Percentiles rank a stretch among this genome's conserved stretches.
Conservation (phyloP, 35 echinoderm and acorn worm species). For the Ophiothrix spiculata region DNA sequence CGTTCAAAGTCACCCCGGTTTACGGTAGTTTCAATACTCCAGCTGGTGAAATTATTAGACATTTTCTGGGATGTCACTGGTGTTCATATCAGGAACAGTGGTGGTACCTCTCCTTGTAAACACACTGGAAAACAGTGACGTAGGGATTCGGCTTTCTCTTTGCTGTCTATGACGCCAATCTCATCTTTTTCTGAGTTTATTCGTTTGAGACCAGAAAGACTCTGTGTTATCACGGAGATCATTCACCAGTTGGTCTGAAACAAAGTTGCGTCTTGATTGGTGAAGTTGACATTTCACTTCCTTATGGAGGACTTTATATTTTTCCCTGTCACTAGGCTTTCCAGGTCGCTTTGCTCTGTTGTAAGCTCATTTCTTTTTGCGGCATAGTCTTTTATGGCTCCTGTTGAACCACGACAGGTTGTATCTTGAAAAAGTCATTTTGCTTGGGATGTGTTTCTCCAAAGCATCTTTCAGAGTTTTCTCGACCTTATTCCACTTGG, state of each 20-base stretch:
- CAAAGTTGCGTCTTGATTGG: not conserved
- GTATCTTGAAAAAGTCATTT: not conserved
- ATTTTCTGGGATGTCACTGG: not conserved
- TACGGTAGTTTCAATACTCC: slow-evolving; percentile 29
- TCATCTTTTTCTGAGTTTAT: slow-evolving; percentile 15
- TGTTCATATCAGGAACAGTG: not conserved
- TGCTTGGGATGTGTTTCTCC: slow-evolving; percentile 7
- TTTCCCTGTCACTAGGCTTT: not conserved
- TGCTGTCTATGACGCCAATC: slow-evolving; percentile 4
- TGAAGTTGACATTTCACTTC: not conserved
- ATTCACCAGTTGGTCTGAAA: not conserved
- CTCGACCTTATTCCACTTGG: not conserved
- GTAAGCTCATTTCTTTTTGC: slow-evolving; percentile 17
- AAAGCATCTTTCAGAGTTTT: not conserved
- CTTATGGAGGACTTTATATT: not conserved
- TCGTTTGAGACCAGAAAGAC: slow-evolving; percentile 25
- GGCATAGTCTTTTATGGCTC: slow-evolving; percentile 6
- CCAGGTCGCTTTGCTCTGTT: not conserved
- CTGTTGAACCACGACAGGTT: slow-evolving; percentile 28
- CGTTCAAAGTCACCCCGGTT: no score
- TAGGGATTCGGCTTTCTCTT: slow-evolving; percentile 15
- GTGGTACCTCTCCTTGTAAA: not conserved
- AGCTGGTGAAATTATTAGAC: not conserved
- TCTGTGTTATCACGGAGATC: not conserved
- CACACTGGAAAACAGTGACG: slow-evolving; percentile 14